Base-by-base conservation (phyloP, 2,888 invertebrate genomes). In the Nomada fabriciana region DNA sequence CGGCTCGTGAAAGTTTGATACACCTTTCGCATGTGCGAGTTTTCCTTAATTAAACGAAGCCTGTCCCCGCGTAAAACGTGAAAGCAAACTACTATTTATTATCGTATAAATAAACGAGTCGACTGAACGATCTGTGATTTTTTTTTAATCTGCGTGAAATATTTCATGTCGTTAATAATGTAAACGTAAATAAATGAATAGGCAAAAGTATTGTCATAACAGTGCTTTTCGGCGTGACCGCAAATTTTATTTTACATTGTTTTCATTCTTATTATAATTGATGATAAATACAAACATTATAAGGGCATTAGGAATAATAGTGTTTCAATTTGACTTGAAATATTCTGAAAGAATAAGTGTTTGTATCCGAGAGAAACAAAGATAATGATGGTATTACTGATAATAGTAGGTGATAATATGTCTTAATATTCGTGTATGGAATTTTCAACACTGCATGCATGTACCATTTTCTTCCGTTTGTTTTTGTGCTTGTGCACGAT, bases 1-100 rank as follows among this genome's bases (percentile, higher is more conserved):
- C 55, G 63, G 69, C 76, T 63, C 59, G 50, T 63, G 73, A 73
- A 73, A 73, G 77, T 72, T 60, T 55, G 71, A 55, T 52, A 60
- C 65, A 13, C 53, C 52, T 11, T 11, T 23, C n/a, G n/a, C 29
- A 43, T 42, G 36, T 23, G 15, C 23, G 47, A 20, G 47, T 71
- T 23, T 71, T 76, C 61, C 29, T 67, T 73, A 61, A 77, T 77
- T 77, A 77, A 72, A 65, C 43, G 65, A n/a, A 29, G 20, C 20
- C 69, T 36, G 70, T 60, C 36, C 36, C 36, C 65, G 47, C 13
- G 47, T 67, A 36, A 52, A 63, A 42, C 68, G 78, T 74, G 77
- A 73, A 72, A 67, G 65, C 43, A 60, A 47, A 59, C 43, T 64
- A 72, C 64, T 76, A 72, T 65, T 76, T 76, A 76, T 52, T 59